Conservation (phyloP, 2,888 invertebrate genomes). For the Troides aeacus region DNA sequence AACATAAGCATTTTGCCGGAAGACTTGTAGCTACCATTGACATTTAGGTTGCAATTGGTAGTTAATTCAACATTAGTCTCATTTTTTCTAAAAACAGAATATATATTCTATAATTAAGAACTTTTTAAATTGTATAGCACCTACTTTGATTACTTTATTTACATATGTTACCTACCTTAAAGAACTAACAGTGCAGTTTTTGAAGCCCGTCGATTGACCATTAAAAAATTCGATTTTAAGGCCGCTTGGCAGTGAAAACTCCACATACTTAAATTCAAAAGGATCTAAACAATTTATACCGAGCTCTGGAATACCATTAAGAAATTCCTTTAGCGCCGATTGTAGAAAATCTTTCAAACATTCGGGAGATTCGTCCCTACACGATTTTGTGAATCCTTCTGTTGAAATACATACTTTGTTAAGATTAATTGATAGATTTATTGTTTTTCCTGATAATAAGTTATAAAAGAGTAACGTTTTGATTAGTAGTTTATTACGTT, state of each 20-base stretch:
- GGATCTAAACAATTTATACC: conserved; percentile 52
- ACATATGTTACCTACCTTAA: conserved; percentile 41
- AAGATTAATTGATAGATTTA: neutral
- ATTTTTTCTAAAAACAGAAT: conserved; percentile 41
- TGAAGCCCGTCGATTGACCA: conserved; percentile 49
- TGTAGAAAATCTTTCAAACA: conserved; percentile 44
- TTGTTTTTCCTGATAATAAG: neutral
- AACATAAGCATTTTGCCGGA: conserved; percentile 53
- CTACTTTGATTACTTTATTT: no score
- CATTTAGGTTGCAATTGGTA: conserved; percentile 55
- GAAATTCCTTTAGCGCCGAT: conserved; percentile 43
- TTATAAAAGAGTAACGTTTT: neutral
- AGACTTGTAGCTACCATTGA: conserved; percentile 57
- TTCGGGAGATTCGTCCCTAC: conserved; percentile 14
- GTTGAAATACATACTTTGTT: neutral
- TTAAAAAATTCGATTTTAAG: conserved; percentile 46
- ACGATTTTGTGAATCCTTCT: conserved; percentile 18
- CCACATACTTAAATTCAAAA: conserved; percentile 45
- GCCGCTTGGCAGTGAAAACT: conserved; percentile 48
- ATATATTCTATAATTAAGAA: neutral
- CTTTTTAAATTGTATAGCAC: no score
- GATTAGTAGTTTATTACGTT: neutral
- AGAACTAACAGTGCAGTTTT: conserved; percentile 50
- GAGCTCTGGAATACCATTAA: conserved; percentile 47
- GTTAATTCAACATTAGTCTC: conserved; percentile 46